A percentile compares a stretch with the other conserved stretches of the same genome.
These are phyloP conservation scores for Drosophila kurseongensis DNA, from an alignment of 1,140 invertebrate genomes.

Conservation along the genomic window DNA sequence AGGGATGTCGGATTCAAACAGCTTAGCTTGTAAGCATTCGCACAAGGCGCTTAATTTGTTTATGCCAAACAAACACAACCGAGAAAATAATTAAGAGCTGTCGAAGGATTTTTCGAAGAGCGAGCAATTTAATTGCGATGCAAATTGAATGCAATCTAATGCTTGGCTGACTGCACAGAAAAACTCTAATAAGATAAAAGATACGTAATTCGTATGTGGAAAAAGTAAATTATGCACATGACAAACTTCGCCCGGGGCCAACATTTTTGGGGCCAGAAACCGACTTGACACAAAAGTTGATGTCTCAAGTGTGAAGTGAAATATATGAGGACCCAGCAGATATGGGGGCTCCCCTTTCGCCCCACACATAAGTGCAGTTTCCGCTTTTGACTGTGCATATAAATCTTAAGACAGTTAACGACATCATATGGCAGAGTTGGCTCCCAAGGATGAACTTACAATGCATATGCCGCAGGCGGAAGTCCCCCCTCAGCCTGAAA, in stretches of 20 bases:
- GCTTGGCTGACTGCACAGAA: slow-evolving; percentile 36
- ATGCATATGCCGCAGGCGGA: slow-evolving; percentile 51
- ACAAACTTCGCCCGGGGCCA: slow-evolving; percentile 51
- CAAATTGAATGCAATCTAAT: slow-evolving; percentile 68
- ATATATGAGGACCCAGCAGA: slow-evolving; percentile 50
- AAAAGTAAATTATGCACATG: slow-evolving; percentile 73
- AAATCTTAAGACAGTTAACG: slow-evolving; percentile 82
- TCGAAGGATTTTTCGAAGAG: slow-evolving; percentile 27
- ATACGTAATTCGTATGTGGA: slow-evolving; percentile 25
- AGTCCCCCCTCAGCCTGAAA: slow-evolving; percentile 38
- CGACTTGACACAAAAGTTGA: slow-evolving; percentile 71
- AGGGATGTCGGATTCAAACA: slow-evolving; percentile 13
- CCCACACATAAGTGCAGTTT: slow-evolving; percentile 73
- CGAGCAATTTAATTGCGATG: slow-evolving; percentile 60
- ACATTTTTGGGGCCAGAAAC: slow-evolving; percentile 30
- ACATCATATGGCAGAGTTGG: slow-evolving; percentile 69
- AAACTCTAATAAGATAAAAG: slow-evolving; percentile 65
- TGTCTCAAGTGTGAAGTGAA: slow-evolving; percentile 80
- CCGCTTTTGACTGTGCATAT: slow-evolving; percentile 77
- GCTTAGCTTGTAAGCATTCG: slow-evolving; percentile 54
- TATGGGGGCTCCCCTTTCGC: neutral
- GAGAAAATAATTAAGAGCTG: slow-evolving; percentile 68
- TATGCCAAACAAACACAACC: slow-evolving; percentile 51
- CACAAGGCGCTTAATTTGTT: slow-evolving; percentile 62
- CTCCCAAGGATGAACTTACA: slow-evolving; percentile 63